Evolutionary conservation across 2,888 invertebrate species (phyloP).

Genomic region (Amblyjoppa fuscipennis): DNA sequence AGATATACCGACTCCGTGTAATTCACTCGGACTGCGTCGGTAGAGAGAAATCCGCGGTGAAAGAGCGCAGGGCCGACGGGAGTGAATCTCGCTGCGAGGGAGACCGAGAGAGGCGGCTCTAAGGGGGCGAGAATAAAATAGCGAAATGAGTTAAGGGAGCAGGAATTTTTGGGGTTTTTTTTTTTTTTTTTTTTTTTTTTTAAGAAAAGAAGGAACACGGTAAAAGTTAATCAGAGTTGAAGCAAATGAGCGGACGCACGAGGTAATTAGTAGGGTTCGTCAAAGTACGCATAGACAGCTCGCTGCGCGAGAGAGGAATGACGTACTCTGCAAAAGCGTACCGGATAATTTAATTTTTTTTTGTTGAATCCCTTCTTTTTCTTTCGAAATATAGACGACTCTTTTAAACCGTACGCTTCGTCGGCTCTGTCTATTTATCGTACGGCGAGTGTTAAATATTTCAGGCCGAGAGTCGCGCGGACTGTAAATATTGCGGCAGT

Average conservation of each 20-base stretch:
- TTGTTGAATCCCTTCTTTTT: neutral
- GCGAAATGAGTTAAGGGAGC: slow-evolving; percentile 37
- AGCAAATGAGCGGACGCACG: slow-evolving; percentile 77
- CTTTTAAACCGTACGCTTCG: neutral
- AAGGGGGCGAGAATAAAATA: slow-evolving; percentile 12
- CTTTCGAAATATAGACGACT: neutral
- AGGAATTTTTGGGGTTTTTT: neutral
- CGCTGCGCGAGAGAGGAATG: slow-evolving; percentile 17
- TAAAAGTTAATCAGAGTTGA: slow-evolving; percentile 81
- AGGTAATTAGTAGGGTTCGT: slow-evolving; percentile 80
- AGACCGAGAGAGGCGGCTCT: slow-evolving; percentile 11
- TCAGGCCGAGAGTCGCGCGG: neutral
- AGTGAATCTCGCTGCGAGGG: slow-evolving; percentile 22
- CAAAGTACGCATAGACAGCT: slow-evolving; percentile 69
- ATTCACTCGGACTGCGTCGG: slow-evolving; percentile 39
- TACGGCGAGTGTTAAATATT: neutral
- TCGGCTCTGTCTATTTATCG: neutral
- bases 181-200: slow-evolving; percentile 29
- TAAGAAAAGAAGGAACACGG: slow-evolving; percentile 60
- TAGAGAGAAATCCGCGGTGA: slow-evolving; percentile 33
- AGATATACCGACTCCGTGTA: slow-evolving; percentile 16
- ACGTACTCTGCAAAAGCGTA: slow-evolving; percentile 36
- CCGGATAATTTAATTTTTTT: slow-evolving; percentile 9
- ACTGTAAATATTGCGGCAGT: neutral
- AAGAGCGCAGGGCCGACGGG: slow-evolving; percentile 13